These are phyloP conservation scores for Acleris literana DNA, from an alignment of 2,888 invertebrate genomes.

Conservation along the genomic window DNA sequence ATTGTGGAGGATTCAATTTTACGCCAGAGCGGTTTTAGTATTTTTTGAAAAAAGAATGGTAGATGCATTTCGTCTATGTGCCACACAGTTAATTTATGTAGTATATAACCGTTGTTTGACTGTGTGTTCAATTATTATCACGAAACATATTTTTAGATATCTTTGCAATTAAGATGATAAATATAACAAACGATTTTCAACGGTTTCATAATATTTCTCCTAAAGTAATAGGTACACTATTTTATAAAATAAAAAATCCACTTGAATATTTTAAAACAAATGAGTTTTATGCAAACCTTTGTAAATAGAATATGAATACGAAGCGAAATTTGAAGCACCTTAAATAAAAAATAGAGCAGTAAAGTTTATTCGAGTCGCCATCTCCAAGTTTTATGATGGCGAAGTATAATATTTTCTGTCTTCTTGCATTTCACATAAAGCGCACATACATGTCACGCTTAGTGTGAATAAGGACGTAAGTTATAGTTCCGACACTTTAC, in stretches of 20 bases:
- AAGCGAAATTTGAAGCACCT: slow-evolving; percentile 2
- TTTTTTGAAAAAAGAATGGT: slow-evolving; percentile 21
- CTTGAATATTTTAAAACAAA: background rate
- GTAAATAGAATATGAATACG: slow-evolving; percentile 5
- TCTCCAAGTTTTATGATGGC: slow-evolving; percentile 31
- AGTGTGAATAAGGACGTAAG: slow-evolving; percentile 26
- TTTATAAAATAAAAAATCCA: background rate
- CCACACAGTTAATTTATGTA: background rate
- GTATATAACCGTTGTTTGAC: background rate
- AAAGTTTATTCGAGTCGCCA: slow-evolving; percentile 31
- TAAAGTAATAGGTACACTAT: background rate
- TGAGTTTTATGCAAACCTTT: background rate
- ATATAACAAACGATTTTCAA: too few relatives aligned
- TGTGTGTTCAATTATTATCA: too few relatives aligned
- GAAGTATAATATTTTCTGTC: slow-evolving; percentile 35
- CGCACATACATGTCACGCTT: slow-evolving; percentile 26
- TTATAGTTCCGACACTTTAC: slow-evolving; percentile 37
- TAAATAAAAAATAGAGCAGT: slow-evolving; percentile 33
- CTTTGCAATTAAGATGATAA: too few relatives aligned
- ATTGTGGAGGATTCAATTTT: slow-evolving; percentile 33
- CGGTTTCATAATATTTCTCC: too few relatives aligned
- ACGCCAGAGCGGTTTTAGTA: slow-evolving; percentile 25
- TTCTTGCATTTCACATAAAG: slow-evolving; percentile 33
- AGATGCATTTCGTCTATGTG: slow-evolving; percentile 15
- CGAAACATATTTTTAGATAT: too few relatives aligned